Evolutionary conservation across 2,113 vertebrate genomes (phyloP), one percentile per base, ranked within the genome.

Genomic region (Ammodytes marinus): DNA sequence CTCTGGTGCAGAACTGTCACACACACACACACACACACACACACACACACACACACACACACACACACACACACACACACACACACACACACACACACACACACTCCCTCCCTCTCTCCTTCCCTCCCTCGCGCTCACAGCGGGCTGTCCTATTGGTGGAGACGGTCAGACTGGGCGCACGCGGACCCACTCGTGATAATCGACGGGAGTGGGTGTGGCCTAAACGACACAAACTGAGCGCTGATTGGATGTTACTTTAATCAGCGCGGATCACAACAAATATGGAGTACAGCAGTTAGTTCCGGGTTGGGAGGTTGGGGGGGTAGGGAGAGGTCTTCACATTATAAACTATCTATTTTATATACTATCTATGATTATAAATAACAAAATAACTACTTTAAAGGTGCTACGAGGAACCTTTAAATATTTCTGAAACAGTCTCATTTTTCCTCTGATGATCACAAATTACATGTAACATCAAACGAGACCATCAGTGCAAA

Each of bases 151-250:
- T 82, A 92, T 93, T 93, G 88, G 89, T 59, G 35, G 11, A 81
- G 35, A 55, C 9, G 6, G 12, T 19, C 58, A 37, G 61, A 27
- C 27, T 60, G 81, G 39, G 84, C 57, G 77, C 91, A 89, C 86
- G 82, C 86, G 82, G 79, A 84, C 35, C 49, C 73, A 80, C 92
- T 92, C 91, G 90, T 93, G 92, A 94, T 27, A 27, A 27, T 82
- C 80, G 19, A 2, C 0, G 0, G 1, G 0, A 3, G 57, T 82
- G 78, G 86, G 83, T 14, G 91, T 72, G 79, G 46, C 50, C 58
- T 19, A 0, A 2, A 1, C 27, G 11, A 15, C 17, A 19, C 1
- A 35, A 17, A 2, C 19, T 40, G 2, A 0, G 14, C 2, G 15
- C 64, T 74, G 81, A 92, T 90, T 92, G 92, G 91, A 35, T 78